phyloP scores from a whole-genome alignment of 1,140 invertebrate species.

The Mamestra configurata region DNA sequence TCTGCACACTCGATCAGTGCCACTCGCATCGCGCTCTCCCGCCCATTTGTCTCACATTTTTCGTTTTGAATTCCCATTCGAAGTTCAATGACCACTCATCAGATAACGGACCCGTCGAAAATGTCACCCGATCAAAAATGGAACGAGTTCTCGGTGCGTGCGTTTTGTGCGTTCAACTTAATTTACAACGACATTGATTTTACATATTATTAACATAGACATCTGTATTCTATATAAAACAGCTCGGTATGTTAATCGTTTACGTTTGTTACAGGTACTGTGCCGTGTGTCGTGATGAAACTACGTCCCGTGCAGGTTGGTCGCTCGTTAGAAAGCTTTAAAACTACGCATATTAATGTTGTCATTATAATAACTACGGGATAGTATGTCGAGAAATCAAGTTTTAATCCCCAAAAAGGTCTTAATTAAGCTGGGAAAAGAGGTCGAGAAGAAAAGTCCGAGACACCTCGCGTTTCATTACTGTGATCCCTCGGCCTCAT shows the following conservation, averaged over 20 bases:
- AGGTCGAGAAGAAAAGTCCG: conserved; percentile 66
- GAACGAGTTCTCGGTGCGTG: conserved; percentile 58
- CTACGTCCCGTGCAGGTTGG: conserved; percentile 67
- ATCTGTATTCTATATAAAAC: conserved; percentile 42
- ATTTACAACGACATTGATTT: conserved; percentile 58
- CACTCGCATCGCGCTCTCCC: conserved; percentile 40
- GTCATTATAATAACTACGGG: conserved; percentile 48
- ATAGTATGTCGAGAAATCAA: conserved; percentile 57
- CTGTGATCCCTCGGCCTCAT: conserved; percentile 75
- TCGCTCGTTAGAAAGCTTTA: conserved; percentile 56
- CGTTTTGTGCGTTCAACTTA: conserved; percentile 49
- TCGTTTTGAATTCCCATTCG: conserved; percentile 57
- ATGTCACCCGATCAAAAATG: conserved; percentile 55
- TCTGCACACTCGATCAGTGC: conserved; percentile 57
- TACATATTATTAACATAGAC: conserved; percentile 55
- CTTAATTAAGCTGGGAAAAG: conserved; percentile 69
- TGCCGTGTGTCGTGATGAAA: conserved; percentile 53
- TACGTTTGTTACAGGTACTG: conserved; percentile 71
- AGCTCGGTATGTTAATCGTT: conserved; percentile 53
- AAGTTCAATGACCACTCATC: conserved; percentile 62
- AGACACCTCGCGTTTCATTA: conserved; percentile 72
- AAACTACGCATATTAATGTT: conserved; percentile 57
- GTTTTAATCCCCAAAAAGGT: conserved; percentile 62
- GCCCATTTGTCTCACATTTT: conserved; percentile 53
- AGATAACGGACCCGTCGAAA: conserved; percentile 59